phyloP scores from a whole-genome alignment of 1,140 invertebrate species.

The Drosophila serrata region DNA sequence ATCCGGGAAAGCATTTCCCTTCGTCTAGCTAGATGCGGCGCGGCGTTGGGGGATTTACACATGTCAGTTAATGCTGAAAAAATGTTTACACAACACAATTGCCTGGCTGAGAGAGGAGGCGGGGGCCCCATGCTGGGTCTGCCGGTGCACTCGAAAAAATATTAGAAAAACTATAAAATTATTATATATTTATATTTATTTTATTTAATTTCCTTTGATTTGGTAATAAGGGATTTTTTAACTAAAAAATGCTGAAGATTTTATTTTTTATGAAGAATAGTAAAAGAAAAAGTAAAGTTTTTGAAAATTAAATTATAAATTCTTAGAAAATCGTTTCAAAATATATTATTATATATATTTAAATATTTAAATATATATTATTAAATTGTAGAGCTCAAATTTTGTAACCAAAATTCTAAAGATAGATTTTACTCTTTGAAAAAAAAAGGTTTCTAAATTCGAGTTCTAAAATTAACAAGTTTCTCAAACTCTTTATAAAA shows the following conservation, averaged over 20 bases:
- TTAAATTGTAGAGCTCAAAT: background rate
- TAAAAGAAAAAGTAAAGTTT: background rate
- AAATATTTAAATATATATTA: background rate
- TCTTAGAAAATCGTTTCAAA: too few species aligned
- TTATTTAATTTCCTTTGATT: background rate
- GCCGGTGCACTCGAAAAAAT: conserved; percentile 17
- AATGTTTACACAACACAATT: conserved; percentile 83
- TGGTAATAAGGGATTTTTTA: background rate
- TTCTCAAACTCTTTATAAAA: too few species aligned
- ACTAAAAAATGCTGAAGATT: background rate
- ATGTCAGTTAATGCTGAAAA: conserved; percentile 83
- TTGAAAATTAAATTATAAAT: background rate
- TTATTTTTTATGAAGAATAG: background rate
- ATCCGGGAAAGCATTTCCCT: conserved; percentile 37
- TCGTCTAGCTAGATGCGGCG: conserved; percentile 26
- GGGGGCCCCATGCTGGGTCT: conserved; percentile 7
- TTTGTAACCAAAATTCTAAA: background rate
- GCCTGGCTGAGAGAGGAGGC: conserved; percentile 29
- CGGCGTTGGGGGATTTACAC: conserved; percentile 64
- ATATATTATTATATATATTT: too few species aligned
- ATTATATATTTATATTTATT: background rate
- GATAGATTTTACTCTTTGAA: background rate
- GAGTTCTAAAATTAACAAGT: too few species aligned
- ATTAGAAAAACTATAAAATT: background rate
- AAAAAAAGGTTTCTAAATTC: too few species aligned